Evolutionary conservation across 2,888 invertebrate species (phyloP), one percentile per base, ranked within the genome.

Genomic region (Phortica magna): DNA sequence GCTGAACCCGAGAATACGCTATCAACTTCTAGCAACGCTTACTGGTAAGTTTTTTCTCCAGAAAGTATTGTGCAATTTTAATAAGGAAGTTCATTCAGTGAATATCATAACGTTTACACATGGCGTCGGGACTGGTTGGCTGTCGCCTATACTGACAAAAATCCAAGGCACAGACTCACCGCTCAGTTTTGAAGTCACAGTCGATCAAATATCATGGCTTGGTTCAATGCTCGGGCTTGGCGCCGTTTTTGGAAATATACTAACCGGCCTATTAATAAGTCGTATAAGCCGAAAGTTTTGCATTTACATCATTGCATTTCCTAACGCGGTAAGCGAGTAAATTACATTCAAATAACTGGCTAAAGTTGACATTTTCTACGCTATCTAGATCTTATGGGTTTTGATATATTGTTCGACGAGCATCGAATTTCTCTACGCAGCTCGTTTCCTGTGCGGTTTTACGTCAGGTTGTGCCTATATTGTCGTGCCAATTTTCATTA

Each of bases 41-140:
- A 73, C 87, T 7, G 87, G 89, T 89, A 67, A 82, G 83, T 83
- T 12, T 5, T 43, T 48, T 48, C 14, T 5, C 10, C 31, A 4
- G 3, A 31, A 31, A 31, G 5, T 31, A 31, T 31, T 31, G 31
- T 31, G 7, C 9, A 14, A 12, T 48, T 12, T 6, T 12, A 14
- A 6, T 9, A 9, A 48, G 2, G 9, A 65, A 3, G 7, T 1
- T 10, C 7, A 55, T 14, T 0, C 9, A 92, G 92, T 89, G 3
- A 91, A 91, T 77, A 79, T 91, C 9, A 87, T 91, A 55, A 81
- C 87, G 5, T 85, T 92, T 73, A 84, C 88, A 0, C 92, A 92
- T 85, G 91, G 92, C 7, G 80, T 90, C 7, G 89, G 89, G 0
- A 64, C 89, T 14, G 92, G 91, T 10, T 92, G 92, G 92, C 76